Evolutionary conservation across 2,888 invertebrate genomes (phyloP), one percentile per base, ranked within the genome.

Genomic region (Eristalis intricaria): DNA sequence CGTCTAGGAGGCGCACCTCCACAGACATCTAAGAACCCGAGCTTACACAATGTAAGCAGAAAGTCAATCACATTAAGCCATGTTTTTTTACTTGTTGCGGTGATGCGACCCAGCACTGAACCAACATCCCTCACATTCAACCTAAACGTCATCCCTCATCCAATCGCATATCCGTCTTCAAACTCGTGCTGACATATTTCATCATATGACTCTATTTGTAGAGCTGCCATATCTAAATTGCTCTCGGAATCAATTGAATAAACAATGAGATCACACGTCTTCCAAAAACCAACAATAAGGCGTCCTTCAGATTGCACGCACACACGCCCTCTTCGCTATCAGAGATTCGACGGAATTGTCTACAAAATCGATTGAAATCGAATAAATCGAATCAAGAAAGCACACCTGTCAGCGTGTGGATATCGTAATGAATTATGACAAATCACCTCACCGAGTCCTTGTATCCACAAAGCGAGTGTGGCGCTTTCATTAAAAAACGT

Each of bases 381-480:
- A 70, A 70, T 71, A 71, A 40, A 71, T 63, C 43, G 40, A 50
- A 50, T 26, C 23, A 60, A 69, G 15, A 58, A 50, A 50, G 29
- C 23, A 60, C 60, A 60, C 40, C 69, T 38, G 50, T 50, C 43
- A 26, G 29, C 68, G 23, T 32, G 60, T 19, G 70, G 50, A 66
- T 76, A 73, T 79, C 71, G 56, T 71, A 76, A 84, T 29, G 32
- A 69, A 69, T 50, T 56, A 69, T 26, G 29, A 69, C 63, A 84
- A 79, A 87, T 84, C 64, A 84, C 76, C 75, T 75, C 58, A 50
- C 50, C 19, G 35, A 58, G n/a, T 60, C 60, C 32, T 73, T 26
- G 40, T 76, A 64, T 58, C 78, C 65, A 38, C 26, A 64, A 61
- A 58, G 74, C 82, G 65, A 50, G 50, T 19, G 50, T 50, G 50